Evolutionary conservation across 2,797 vertebrate genomes (phyloP).

Genomic region (Enteromius treurensis): DNA sequence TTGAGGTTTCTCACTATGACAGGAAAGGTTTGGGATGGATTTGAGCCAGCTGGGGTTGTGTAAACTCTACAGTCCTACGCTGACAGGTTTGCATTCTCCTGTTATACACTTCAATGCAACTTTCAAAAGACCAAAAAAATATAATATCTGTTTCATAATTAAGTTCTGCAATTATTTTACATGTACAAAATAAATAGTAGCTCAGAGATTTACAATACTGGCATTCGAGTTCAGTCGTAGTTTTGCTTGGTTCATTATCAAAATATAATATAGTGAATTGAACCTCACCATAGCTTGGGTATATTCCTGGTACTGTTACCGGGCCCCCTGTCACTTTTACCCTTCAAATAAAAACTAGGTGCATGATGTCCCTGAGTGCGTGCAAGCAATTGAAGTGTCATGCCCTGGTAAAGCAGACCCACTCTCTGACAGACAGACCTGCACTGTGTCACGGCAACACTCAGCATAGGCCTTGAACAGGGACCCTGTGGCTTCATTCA

Average conservation of each 20-base stretch:
- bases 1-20: constrained; percentile 58
- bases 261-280: not conserved
- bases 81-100: not conserved
- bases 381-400: not conserved
- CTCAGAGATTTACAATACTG: not conserved
- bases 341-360: not conserved
- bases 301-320: not conserved
- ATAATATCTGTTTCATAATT: not conserved
- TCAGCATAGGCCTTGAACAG: not conserved
- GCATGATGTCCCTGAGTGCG: not conserved
- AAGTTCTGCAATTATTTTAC: not conserved
- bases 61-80: constrained; percentile 53
- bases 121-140: not conserved
- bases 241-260: not conserved
- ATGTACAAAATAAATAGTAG: not conserved
- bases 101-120: not conserved
- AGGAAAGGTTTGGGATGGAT: constrained; percentile 68
- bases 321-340: not conserved
- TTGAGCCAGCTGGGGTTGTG: constrained; percentile 63
- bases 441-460: constrained; percentile 23
- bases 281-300: not conserved
- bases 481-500: not conserved
- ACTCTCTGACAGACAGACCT: constrained; percentile 6
- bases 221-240: not conserved
- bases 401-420: not conserved